Base-by-base conservation (phyloP, 2,888 invertebrate species). In the Aphidoletes aphidimyza region DNA sequence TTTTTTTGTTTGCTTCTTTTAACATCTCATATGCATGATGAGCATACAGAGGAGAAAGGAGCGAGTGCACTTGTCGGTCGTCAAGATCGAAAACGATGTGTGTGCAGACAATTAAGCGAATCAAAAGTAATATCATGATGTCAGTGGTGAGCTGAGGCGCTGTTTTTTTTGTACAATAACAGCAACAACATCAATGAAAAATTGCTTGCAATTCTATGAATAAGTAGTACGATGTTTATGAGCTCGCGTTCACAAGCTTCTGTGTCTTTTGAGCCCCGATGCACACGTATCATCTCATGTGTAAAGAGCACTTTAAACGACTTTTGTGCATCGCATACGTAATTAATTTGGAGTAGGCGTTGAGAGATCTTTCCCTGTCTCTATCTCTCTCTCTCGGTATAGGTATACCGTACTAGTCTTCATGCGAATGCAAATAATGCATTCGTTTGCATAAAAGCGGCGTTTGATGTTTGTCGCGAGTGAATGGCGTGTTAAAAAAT, bases 271-370 rank as follows among this genome's bases (percentile, higher is more conserved):
- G 34, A 69, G 69, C 34, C n/a, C n/a, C 34, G 69, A 69, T 69
- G 69, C 69, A n/a, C n/a, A 69, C 69, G 69, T 69, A 69, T 69
- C 69, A 69, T 69, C 69, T 69, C 69, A 69, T 69, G 69, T 69
- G 69, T 34, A 69, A 69, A 69, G 69, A 69, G 69, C 34, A 69
- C 69, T 69, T 69, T 69, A 69, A 69, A 34, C 69, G 30, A 69
- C 69, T 69, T 69, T 69, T 69, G 69, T 69, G 69, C 69, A 69
- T 26, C 30, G 69, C 69, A 69, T 69, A 69, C 69, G 69, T 69
- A 69, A 69, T 69, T 69, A 69, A 69, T 69, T 69, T 69, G 69
- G 69, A 69, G 69, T 69, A 69, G 69, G 69, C 69, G 69, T 69
- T 17, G 34, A 69, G 69, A 69, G 69, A 69, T 69, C n/a, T n/a